phyloP scores from a whole-genome alignment of 2,888 invertebrate genomes.

The Lymantria dispar region DNA sequence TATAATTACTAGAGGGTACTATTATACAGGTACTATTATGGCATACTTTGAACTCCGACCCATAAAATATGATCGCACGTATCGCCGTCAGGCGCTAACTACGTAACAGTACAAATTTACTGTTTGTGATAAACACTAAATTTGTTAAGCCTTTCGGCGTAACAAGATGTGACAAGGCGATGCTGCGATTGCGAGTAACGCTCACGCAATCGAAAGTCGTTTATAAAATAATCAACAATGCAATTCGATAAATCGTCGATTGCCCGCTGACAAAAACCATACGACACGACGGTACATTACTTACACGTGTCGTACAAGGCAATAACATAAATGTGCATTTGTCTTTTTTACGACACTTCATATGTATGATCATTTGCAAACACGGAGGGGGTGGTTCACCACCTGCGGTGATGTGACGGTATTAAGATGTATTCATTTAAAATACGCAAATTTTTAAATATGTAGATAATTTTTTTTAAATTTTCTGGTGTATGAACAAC shows the following conservation, averaged over 20 bases:
- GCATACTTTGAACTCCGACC: background rate
- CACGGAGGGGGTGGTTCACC: constrained; percentile 46
- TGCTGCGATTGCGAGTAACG: constrained; percentile 43
- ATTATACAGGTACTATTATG: background rate
- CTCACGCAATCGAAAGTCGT: constrained; percentile 51
- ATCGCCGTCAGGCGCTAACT: constrained; percentile 6
- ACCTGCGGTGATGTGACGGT: constrained; percentile 54
- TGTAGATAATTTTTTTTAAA: background rate
- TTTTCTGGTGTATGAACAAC: background rate
- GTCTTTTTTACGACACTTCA: constrained; percentile 69
- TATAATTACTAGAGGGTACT: background rate
- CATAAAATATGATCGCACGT: background rate
- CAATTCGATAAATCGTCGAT: constrained; percentile 70
- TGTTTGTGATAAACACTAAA: constrained; percentile 35
- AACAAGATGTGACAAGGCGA: constrained; percentile 40
- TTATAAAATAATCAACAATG: constrained; percentile 74
- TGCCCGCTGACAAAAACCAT: constrained; percentile 74
- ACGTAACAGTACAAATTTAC: constrained; percentile 23
- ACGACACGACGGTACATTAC: constrained; percentile 65
- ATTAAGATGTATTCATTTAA: constrained; percentile 43
- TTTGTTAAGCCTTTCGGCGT: constrained; percentile 47
- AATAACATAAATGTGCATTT: constrained; percentile 72
- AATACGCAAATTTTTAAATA: constrained; percentile 28
- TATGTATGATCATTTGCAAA: constrained; percentile 59
- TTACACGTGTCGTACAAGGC: constrained; percentile 61